These are phyloP conservation scores for Rhombomys opimus DNA, from an alignment of 2,113 vertebrate genomes.

Conservation along the genomic window DNA sequence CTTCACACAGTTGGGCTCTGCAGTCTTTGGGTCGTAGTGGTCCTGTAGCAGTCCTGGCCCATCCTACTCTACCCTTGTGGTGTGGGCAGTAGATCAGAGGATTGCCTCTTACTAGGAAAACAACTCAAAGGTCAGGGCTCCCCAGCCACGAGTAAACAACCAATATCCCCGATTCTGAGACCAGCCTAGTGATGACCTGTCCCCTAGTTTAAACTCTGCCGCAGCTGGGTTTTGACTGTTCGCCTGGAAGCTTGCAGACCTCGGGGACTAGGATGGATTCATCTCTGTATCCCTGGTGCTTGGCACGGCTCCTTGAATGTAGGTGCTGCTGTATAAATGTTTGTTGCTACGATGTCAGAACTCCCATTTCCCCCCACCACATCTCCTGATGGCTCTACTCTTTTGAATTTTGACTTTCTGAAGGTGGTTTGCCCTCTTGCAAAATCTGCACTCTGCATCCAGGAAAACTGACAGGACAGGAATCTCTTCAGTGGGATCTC, in stretches of 20 bases:
- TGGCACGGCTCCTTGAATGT: neutral
- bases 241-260: neutral
- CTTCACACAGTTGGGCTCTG: neutral
- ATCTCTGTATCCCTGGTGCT: neutral
- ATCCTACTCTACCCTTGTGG: neutral
- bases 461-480: neutral
- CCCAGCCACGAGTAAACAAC: constrained; percentile 21
- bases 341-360: neutral
- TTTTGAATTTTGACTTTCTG: neutral
- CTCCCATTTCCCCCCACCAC: neutral
- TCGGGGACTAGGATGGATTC: neutral
- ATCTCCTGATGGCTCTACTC: neutral
- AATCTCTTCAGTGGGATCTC: neutral
- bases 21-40: neutral
- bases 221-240: neutral
- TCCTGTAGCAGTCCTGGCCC: neutral
- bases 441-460: neutral
- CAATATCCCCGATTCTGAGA: neutral
- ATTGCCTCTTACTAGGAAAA: constrained; percentile 37
- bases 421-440: neutral
- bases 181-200: neutral
- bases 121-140: constrained; percentile 54
- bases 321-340: neutral
- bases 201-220: neutral
- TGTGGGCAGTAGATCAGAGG: constrained; percentile 2